A percentile compares a stretch with the other conserved stretches of the same genome.
phyloP scores from a whole-genome alignment of 2,888 invertebrate species.

The Neoitamus cyanurus region DNA sequence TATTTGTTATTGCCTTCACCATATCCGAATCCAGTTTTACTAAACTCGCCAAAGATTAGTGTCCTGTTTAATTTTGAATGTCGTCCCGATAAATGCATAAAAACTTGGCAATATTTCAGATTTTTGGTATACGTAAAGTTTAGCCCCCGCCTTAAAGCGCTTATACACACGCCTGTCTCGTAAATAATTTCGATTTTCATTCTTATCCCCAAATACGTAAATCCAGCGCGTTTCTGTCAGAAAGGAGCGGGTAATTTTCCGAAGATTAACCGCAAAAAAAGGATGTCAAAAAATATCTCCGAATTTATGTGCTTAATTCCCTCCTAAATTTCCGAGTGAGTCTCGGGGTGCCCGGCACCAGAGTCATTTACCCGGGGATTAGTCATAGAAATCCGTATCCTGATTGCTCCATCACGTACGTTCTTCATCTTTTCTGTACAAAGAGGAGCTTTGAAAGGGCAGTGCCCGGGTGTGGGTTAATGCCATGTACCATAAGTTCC shows the following conservation, averaged over 20 bases:
- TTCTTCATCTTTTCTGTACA: neutral
- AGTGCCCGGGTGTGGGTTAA: neutral
- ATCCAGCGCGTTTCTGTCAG: neutral
- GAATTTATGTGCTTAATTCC: conserved; percentile 14
- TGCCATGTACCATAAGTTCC: neutral
- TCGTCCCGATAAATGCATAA: too few relatives aligned
- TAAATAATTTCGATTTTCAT: neutral
- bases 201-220: neutral
- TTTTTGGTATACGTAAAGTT: neutral
- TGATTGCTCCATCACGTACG: conserved; percentile 25
- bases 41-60: too few relatives aligned
- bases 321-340: neutral
- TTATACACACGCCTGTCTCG: neutral
- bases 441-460: neutral
- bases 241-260: neutral
- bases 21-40: too few relatives aligned
- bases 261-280: neutral
- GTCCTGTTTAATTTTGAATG: too few relatives aligned
- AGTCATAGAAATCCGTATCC: neutral
- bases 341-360: neutral
- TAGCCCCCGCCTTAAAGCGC: neutral
- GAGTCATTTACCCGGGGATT: conserved; percentile 18
- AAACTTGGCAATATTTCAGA: neutral
- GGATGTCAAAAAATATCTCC: neutral
- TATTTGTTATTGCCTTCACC: too few relatives aligned